A percentile compares a stretch with the other conserved stretches of the same genome.
Evolutionary conservation across 2,113 vertebrate species (phyloP).

Genomic region (Zapornia atra): DNA sequence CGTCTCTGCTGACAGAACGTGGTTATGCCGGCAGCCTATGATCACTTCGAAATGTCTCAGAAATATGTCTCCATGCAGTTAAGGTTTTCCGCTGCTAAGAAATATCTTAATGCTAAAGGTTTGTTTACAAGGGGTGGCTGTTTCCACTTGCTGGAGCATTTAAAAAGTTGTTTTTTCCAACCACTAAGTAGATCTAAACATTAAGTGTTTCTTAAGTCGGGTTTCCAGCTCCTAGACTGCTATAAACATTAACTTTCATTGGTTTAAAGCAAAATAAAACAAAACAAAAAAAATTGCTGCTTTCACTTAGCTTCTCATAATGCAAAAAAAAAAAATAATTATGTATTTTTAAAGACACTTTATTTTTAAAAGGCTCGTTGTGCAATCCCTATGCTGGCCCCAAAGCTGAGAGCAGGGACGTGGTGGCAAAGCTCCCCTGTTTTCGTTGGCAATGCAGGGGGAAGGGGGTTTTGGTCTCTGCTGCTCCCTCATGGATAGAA

Average conservation of each 20-base stretch:
- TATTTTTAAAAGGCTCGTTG: not conserved
- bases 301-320: slow-evolving; percentile 11
- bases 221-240: slow-evolving; percentile 75
- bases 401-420: not conserved
- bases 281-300: not conserved
- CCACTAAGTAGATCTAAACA: slow-evolving; percentile 83
- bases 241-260: slow-evolving; percentile 74
- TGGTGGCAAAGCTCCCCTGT: not conserved
- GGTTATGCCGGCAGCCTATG: slow-evolving; percentile 63
- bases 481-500: not conserved
- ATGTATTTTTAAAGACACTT: slow-evolving; percentile 4
- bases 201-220: slow-evolving; percentile 77
- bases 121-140: slow-evolving; percentile 82
- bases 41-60: slow-evolving; percentile 65
- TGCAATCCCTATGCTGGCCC: slow-evolving; percentile 30
- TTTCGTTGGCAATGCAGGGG: not conserved
- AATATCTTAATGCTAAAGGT: slow-evolving; percentile 75
- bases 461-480: not conserved
- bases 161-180: slow-evolving; percentile 82
- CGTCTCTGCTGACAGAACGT: slow-evolving; percentile 69
- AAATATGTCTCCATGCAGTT: slow-evolving; percentile 73
- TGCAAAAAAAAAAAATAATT: not conserved
- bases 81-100: slow-evolving; percentile 76
- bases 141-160: slow-evolving; percentile 78
- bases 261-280: slow-evolving; percentile 54